phyloP scores from a whole-genome alignment of 2,888 invertebrate genomes.

The Thecocarcelia acutangulata region DNA sequence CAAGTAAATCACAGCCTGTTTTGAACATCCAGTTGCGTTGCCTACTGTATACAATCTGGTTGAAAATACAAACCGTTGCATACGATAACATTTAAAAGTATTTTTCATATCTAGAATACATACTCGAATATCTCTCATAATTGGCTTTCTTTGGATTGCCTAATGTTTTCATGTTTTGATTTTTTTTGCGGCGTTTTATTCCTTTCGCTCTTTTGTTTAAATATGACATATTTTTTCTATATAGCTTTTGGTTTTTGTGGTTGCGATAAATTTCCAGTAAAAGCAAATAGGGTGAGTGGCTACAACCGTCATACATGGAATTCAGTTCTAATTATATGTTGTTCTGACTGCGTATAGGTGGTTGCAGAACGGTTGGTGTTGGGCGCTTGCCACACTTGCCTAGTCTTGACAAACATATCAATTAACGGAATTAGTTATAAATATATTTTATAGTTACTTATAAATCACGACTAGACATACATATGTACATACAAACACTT shows the following conservation, averaged over 20 bases:
- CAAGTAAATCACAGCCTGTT: no score
- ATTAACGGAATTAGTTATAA: slow-evolving; percentile 75
- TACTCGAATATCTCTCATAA: slow-evolving; percentile 40
- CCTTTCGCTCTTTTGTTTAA: slow-evolving; percentile 35
- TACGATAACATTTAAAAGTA: background rate
- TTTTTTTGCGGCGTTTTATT: slow-evolving; percentile 44
- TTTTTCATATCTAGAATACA: background rate
- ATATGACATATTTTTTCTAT: slow-evolving; percentile 61
- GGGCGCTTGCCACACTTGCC: slow-evolving; percentile 62
- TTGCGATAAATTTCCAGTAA: slow-evolving; percentile 5
- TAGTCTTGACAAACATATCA: slow-evolving; percentile 74
- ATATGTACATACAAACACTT: no score
- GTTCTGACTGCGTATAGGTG: slow-evolving; percentile 15
- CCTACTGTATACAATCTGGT: slow-evolving; percentile 23
- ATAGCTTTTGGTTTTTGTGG: slow-evolving; percentile 52
- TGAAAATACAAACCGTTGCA: background rate
- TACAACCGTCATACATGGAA: slow-evolving; percentile 35
- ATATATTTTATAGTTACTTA: background rate
- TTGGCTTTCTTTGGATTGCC: slow-evolving; percentile 64
- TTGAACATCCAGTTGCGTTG: no score
- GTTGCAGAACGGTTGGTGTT: slow-evolving; percentile 32
- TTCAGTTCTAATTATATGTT: slow-evolving; percentile 63
- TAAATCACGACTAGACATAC: no score
- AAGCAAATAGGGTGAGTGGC: slow-evolving; percentile 13
- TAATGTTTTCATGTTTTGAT: slow-evolving; percentile 59